These are phyloP conservation scores for Hemibagrus guttatus DNA, from an alignment of 2,797 vertebrate species.

Conservation along the genomic window DNA sequence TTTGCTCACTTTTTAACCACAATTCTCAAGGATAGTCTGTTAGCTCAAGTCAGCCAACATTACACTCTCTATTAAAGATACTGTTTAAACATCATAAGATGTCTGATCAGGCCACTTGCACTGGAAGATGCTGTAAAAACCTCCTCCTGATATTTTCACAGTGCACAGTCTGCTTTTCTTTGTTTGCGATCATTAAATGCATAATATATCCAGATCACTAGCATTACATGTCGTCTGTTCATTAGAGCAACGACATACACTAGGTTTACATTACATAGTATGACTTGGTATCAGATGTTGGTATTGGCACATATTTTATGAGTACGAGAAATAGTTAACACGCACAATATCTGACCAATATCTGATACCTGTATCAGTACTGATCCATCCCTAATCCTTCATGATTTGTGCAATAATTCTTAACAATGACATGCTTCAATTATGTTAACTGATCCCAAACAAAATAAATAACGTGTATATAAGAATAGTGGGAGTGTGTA, in stretches of 20 bases:
- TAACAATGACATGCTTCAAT: background rate
- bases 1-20: background rate
- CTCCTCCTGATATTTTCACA: background rate
- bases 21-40: background rate
- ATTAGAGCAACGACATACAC: background rate
- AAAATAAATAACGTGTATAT: background rate
- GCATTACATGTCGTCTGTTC: background rate
- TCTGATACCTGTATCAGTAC: background rate
- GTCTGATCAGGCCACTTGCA: background rate
- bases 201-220: background rate
- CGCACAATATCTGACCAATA: background rate
- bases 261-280: background rate
- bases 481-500: constrained; percentile 57
- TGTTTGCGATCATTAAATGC: background rate
- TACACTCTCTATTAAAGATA: background rate
- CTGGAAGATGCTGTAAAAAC: background rate
- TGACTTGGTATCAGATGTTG: background rate
- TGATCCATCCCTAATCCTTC: no score
- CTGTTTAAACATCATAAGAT: background rate
- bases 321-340: background rate
- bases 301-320: background rate
- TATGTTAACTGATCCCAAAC: background rate
- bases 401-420: background rate
- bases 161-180: background rate
- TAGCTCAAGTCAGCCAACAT: background rate